Evolutionary conservation across 2,113 vertebrate species (phyloP), one percentile per base, ranked within the genome.

Genomic region (Eptesicus fuscus): DNA sequence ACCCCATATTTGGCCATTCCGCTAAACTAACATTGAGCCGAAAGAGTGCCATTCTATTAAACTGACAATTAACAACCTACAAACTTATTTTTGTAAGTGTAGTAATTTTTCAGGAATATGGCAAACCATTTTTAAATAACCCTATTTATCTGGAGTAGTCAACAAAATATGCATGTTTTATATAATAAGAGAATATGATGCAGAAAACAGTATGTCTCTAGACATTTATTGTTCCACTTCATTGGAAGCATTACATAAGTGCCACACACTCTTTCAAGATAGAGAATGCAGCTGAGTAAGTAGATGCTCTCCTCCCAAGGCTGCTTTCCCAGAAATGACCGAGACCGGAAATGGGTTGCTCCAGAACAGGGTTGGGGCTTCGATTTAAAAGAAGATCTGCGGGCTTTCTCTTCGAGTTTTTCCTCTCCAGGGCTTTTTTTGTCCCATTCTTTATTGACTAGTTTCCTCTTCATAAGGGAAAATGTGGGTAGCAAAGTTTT

Each of bases 181-280:
- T 96, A 93, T 92, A 97, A 96, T 97, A 95, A 97, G 97, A 96
- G 92, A 94, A 90, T 92, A 92, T 96, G 95, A 96, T 95, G 91
- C 0, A 61, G 90, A 97, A 96, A 96, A 94, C 79, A 96, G 94
- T 94, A 95, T 94, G 88, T 96, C 91, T 98, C 96, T 96, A 96
- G 97, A 95, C 93, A 95, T 70, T 96, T 90, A 97, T 96, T 97
- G 94, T 97, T 97, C 96, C 79, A 83, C 84, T 97, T 98, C 92
- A 84, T 93, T 97, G 87, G 97, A 95, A 96, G 93, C 85, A 83
- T 91, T 88, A 93, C 90, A 73, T 97, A 67, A 92, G n/a, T 59
- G 93, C 77, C 91, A 92, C 85, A 95, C 40, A 90, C 90, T 69
- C 90, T 96, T 97, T 76, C 90, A 83, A 79, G 78, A 91, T 95